A percentile compares a stretch with the other conserved stretches of the same genome.
phyloP scores from a whole-genome alignment of 2,888 invertebrate species.

The Rotaria magnacalcarata region DNA sequence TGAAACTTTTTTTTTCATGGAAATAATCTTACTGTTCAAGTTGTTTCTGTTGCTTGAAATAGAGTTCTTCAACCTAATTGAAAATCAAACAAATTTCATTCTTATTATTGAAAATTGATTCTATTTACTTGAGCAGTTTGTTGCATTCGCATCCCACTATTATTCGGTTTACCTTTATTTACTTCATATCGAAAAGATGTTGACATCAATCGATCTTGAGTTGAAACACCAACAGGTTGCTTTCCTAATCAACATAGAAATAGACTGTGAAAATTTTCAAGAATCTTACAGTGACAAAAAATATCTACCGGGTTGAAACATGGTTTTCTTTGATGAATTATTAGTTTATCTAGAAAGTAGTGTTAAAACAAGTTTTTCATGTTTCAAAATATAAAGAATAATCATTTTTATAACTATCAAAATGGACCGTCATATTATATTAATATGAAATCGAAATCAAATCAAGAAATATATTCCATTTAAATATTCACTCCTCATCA shows the following conservation, averaged over 20 bases:
- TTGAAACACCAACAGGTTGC: background rate
- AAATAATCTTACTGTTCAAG: background rate
- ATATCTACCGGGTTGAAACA: background rate
- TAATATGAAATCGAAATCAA: background rate
- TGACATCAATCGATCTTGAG: constrained; percentile 27
- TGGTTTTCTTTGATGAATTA: no score
- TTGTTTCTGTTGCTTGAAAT: constrained; percentile 2
- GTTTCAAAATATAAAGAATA: no score
- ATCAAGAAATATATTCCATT: background rate
- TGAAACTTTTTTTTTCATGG: no score
- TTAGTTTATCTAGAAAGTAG: no score
- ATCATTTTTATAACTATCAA: no score
- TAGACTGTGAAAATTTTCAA: background rate
- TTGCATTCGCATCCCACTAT: background rate
- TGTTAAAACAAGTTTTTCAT: no score
- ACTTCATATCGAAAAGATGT: constrained; percentile 25
- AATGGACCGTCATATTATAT: background rate
- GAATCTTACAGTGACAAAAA: background rate
- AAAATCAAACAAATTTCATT: background rate
- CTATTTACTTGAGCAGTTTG: background rate
- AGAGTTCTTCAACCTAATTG: background rate
- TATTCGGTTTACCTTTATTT: background rate
- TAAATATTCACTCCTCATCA: background rate
- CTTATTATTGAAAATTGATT: background rate
- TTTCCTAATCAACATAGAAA: background rate